Evolutionary conservation across 2,888 invertebrate genomes (phyloP).

Genomic region (Papilio demoleus): DNA sequence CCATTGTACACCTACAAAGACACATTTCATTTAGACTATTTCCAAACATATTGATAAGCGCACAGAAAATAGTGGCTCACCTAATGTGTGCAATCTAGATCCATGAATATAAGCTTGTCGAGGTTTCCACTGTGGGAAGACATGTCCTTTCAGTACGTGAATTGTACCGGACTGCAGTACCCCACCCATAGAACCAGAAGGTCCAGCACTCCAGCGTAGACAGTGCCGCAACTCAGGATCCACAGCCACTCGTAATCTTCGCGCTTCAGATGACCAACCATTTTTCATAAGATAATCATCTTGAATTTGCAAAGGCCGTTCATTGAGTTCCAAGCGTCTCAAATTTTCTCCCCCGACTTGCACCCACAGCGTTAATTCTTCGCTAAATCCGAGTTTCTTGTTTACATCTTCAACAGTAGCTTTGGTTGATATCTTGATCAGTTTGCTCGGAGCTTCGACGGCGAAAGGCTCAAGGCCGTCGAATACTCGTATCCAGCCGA

Average conservation of each 20-base stretch:
- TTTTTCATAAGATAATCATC: slow-evolving; percentile 84
- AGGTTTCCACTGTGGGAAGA: slow-evolving; percentile 87
- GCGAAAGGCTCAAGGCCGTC: slow-evolving; percentile 81
- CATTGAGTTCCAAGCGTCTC: slow-evolving; percentile 80
- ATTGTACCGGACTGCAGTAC: slow-evolving; percentile 77
- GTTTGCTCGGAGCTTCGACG: slow-evolving; percentile 79
- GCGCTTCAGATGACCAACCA: slow-evolving; percentile 84
- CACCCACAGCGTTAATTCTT: slow-evolving; percentile 79
- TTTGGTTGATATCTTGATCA: slow-evolving; percentile 83
- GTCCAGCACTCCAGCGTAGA: slow-evolving; percentile 85
- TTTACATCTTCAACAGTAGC: slow-evolving; percentile 82
- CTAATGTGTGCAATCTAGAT: slow-evolving; percentile 84
- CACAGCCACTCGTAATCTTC: slow-evolving; percentile 85
- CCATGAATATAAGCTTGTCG: slow-evolving; percentile 84
- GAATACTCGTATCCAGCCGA: slow-evolving; percentile 86
- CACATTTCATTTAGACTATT: neutral
- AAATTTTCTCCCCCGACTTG: slow-evolving; percentile 83
- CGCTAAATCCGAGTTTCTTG: slow-evolving; percentile 76
- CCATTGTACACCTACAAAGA: slow-evolving; percentile 66
- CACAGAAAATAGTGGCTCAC: slow-evolving; percentile 51
- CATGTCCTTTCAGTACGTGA: slow-evolving; percentile 86
- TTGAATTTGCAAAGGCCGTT: slow-evolving; percentile 84
- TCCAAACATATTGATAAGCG: neutral
- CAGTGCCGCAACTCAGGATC: slow-evolving; percentile 86
- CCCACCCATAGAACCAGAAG: slow-evolving; percentile 76